Base-by-base conservation (phyloP, 1,140 invertebrate genomes). In the Rhynchophorus ferrugineus region DNA sequence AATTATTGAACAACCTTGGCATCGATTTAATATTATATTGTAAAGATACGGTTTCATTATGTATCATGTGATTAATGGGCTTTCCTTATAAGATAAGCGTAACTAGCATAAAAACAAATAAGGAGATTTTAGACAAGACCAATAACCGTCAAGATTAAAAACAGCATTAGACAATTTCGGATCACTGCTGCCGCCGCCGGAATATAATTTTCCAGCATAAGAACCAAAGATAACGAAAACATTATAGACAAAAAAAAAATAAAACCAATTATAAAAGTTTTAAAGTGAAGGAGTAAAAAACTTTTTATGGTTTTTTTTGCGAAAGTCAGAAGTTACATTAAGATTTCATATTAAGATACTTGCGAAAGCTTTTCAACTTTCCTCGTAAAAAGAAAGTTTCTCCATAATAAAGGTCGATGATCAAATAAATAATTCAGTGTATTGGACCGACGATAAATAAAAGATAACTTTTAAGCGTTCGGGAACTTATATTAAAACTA, bases 311-410 rank as follows among this genome's bases (percentile, higher is more conserved):
- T 18, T 49, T 49, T 49, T 49, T 11, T 11, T 29, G 5, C 19
- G 33, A 49, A 49, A 49, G 47, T 49, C 47, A 49, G 47, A 49
- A 49, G 47, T 49, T 49, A 49, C 47, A 49, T 49, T 49, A 49
- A 49, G 47, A 49, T 49, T 49, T 49, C 47, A 49, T 49, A 49
- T 49, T 49, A 49, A 38, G 47, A 49, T 49, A 41, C 47, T 49
- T 49, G 38, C 47, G 41, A 49, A 49, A 49, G 47, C 47, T 49
- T 37, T 41, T 7, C 33, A 49, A 49, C 20, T 49, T 49, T 49
- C 13, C 36, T 49, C 47, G 47, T 49, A 49, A 49, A 46, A 46
- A 34, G 44, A 46, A 46, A 46, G 44, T 46, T 46, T 46, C 14
- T 7, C 21, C 11, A 33, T 35, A 46, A 46, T 46, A 46, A 33